Conservation (phyloP, 2,797 vertebrate genomes). For the Pseudopleuronectes americanus region DNA sequence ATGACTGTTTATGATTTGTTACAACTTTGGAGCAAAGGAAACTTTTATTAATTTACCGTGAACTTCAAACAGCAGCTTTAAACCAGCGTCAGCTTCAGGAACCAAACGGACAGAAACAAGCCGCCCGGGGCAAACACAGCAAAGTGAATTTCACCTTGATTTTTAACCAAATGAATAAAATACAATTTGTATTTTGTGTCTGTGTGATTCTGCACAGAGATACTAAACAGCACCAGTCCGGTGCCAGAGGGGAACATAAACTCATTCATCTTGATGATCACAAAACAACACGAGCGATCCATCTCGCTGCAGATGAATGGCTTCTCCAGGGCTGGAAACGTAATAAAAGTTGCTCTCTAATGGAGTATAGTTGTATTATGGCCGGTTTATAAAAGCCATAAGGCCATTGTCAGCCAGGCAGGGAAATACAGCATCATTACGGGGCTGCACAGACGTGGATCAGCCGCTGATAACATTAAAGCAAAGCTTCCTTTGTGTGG, state of each 20-base stretch:
- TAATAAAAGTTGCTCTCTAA: conserved; percentile 75
- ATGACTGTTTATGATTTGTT: no score
- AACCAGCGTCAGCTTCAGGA: conserved; percentile 1
- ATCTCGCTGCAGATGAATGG: conserved; percentile 70
- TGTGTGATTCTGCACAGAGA: conserved; percentile 23
- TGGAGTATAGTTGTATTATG: conserved; percentile 71
- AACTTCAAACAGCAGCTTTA: no score
- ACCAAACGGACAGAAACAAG: neutral
- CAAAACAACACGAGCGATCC: conserved; percentile 63
- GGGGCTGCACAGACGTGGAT: conserved; percentile 59
- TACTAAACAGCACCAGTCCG: neutral
- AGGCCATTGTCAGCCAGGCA: conserved; percentile 55
- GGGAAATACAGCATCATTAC: conserved; percentile 66
- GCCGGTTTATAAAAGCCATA: conserved; percentile 68
- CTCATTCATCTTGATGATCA: conserved; percentile 68
- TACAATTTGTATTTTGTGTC: conserved; percentile 4
- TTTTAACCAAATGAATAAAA: conserved; percentile 12
- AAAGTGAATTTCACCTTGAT: conserved; percentile 4
- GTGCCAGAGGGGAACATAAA: conserved; percentile 45
- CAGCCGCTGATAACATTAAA: conserved; percentile 90
- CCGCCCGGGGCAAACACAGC: neutral
- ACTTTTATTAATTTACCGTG: no score
- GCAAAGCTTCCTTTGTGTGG: conserved; percentile 86
- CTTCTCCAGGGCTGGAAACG: conserved; percentile 67
- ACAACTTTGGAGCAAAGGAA: no score